These are phyloP conservation scores for Muscicapa striata DNA, from an alignment of 2,797 vertebrate species.

Conservation along the genomic window DNA sequence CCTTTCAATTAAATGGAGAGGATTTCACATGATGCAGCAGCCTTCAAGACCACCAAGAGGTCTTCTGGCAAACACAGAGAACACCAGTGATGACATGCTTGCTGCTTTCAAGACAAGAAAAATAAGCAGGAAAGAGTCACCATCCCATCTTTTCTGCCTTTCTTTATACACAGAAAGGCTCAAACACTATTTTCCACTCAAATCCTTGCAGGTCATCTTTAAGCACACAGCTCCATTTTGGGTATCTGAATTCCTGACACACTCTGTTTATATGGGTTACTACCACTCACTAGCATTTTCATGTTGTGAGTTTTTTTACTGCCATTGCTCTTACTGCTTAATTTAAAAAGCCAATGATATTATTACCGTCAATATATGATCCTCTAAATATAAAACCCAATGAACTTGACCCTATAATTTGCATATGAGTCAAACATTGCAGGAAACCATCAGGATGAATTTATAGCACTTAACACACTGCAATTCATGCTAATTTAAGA, in stretches of 20 bases:
- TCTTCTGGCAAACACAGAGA: constrained; percentile 41
- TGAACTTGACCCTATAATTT: background rate
- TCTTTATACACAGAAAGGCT: background rate
- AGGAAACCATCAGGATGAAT: background rate
- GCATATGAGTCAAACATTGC: background rate
- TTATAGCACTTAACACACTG: background rate
- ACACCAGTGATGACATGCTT: constrained; percentile 46
- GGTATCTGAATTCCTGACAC: background rate
- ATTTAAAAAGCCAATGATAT: background rate
- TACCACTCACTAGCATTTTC: background rate
- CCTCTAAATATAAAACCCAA: background rate
- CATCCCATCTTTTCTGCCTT: constrained; percentile 5
- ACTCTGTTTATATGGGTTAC: constrained; percentile 9
- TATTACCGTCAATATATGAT: background rate
- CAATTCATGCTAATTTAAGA: background rate
- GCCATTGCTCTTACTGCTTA: background rate
- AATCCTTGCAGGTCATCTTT: background rate
- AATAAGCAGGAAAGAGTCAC: constrained; percentile 49
- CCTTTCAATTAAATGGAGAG: background rate
- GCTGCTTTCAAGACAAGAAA: constrained; percentile 58
- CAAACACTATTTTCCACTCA: background rate
- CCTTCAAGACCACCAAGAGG: constrained; percentile 52
- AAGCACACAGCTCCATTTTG: background rate
- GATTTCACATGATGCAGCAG: constrained; percentile 18
- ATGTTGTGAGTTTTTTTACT: background rate